phyloP scores from a whole-genome alignment of 2,797 vertebrate genomes.

The Gymnoscopelus microlampas region DNA sequence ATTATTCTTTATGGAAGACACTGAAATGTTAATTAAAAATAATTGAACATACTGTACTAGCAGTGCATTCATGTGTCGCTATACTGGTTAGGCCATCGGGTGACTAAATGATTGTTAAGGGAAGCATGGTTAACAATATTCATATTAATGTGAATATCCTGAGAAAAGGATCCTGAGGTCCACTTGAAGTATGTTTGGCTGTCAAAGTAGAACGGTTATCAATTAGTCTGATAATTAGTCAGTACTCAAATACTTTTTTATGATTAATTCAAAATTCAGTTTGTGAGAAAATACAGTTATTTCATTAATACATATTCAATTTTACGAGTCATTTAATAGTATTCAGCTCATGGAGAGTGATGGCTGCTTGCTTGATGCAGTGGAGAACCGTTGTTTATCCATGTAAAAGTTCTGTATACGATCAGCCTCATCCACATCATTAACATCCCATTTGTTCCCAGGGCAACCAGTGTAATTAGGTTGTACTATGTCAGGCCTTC shows the following conservation, averaged over 20 bases:
- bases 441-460: neutral
- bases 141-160: neutral
- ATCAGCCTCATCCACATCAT: neutral
- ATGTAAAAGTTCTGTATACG: neutral
- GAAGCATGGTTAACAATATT: neutral
- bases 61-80: slow-evolving; percentile 2
- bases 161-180: neutral
- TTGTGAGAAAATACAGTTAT: neutral
- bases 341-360: neutral
- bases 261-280: neutral
- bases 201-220: no score
- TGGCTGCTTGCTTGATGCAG: neutral
- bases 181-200: neutral
- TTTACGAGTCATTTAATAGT: neutral
- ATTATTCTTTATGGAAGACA: slow-evolving; percentile 24
- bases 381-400: neutral
- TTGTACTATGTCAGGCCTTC: slow-evolving; percentile 6
- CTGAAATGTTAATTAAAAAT: slow-evolving; percentile 7
- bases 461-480: neutral
- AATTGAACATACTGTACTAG: slow-evolving; percentile 9
- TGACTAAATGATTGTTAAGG: neutral
- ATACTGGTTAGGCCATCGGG: neutral
- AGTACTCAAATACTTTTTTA: neutral
- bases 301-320: no score
- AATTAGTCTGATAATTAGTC: neutral